Evolutionary conservation across 1,140 invertebrate species (phyloP), one percentile per base, ranked within the genome.

Genomic region (Riptortus pedestris): DNA sequence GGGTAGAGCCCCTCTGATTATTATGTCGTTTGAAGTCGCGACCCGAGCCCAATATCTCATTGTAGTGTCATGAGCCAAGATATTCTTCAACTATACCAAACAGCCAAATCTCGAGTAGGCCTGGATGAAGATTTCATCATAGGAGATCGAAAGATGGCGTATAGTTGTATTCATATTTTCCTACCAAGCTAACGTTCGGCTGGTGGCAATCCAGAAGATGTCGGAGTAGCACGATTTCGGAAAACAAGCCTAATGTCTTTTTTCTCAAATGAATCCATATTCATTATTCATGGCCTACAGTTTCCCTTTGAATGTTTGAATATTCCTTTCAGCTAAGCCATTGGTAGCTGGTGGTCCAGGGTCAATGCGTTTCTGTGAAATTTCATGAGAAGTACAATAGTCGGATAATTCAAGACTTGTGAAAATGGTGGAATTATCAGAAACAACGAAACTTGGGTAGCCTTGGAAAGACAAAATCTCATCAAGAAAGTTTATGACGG

Each of bases 321-420:
- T 29, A 31, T 26, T 31, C 22, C 66, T 14, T 48, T 67, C 66
- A 24, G 63, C 63, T 29, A 62, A 60, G 5, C 66, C 66, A 45
- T 67, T 67, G 48, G 71, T 71, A 0, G 72, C 69, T 14, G 71
- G 72, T 48, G 74, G 70, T 55, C 71, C 72, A 0, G 73, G 70
- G 0, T 71, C 70, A 20, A 63, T 69, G 11, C 69, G 62, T 60
- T 65, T 69, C 45, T 70, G 69, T 14, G 52, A 18, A 38, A 73
- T 72, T 12, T 70, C 68, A 61, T 67, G 69, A 43, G 63, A 29
- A 12, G 47, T 62, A 65, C 69, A 72, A 66, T 74, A 74, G 12
- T 52, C 22, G 62, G 70, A 68, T 61, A 75, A 75, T 48, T 72
- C 70, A 20, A 69, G 64, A n/a, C 72, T 73, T 16, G 66, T 73